A percentile compares a stretch with the other conserved stretches of the same genome.
phyloP scores from a whole-genome alignment of 1,140 invertebrate genomes.

The Pachypeltis micranthus region DNA sequence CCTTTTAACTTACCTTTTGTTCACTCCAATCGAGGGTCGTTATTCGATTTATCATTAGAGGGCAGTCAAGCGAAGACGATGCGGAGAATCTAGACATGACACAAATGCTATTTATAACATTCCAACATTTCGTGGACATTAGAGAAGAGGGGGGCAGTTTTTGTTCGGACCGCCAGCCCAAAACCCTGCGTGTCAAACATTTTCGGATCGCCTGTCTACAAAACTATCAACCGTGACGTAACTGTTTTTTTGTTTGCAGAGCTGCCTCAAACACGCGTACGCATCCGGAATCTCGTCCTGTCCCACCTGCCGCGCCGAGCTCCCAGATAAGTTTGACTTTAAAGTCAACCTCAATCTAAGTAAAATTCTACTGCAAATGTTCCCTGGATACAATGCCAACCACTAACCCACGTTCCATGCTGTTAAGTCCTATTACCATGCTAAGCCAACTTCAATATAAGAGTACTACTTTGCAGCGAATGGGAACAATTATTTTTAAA shows the following conservation, averaged over 20 bases:
- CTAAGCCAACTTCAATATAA: no score
- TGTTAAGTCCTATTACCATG: no score
- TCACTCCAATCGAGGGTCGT: no score
- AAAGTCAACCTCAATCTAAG: constrained; percentile 44
- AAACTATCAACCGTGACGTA: background rate
- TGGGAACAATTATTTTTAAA: no score
- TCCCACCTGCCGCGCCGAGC: constrained; percentile 50
- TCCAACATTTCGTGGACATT: background rate
- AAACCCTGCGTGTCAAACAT: background rate
- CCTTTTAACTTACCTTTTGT: no score
- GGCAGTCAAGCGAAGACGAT: no score
- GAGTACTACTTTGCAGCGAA: no score
- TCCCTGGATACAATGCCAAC: constrained; percentile 51
- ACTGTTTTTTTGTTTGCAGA: constrained; percentile 31
- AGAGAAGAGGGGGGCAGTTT: background rate
- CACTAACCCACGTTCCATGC: no score
- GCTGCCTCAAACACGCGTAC: constrained; percentile 57
- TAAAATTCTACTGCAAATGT: constrained; percentile 41
- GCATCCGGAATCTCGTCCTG: constrained; percentile 49
- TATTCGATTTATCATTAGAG: no score
- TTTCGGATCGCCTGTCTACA: no score
- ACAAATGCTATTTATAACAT: no score
- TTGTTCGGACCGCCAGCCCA: background rate
- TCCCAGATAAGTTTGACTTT: constrained; percentile 44
- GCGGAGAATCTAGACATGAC: no score